Percentiles rank a stretch among this genome's conserved stretches.
These are phyloP conservation scores for Halocynthia roretzi DNA, from an alignment of 23 tunicate genomes.

Conservation along the genomic window DNA sequence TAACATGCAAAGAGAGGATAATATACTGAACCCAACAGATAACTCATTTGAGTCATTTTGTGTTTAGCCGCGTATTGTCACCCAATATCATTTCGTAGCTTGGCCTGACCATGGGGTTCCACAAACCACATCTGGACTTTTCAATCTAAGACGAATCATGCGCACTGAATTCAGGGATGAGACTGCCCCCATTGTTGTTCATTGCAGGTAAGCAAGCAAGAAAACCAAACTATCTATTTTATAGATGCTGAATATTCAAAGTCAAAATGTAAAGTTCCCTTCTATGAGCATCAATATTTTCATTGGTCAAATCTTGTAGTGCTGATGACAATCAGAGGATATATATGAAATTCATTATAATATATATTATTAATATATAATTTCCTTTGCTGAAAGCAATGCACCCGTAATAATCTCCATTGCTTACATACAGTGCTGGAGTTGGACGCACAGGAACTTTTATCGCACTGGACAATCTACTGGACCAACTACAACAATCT, in stretches of 20 bases:
- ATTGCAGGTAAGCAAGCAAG: slow-evolving; percentile 49
- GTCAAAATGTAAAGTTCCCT: background rate
- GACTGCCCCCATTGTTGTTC: slow-evolving; percentile 34
- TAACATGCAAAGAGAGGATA: no score
- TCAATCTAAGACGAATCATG: slow-evolving; percentile 45
- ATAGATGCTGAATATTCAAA: background rate
- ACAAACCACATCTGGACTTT: slow-evolving; percentile 28
- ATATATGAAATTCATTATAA: background rate
- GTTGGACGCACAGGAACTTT: slow-evolving; percentile 62
- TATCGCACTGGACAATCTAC: slow-evolving; percentile 36
- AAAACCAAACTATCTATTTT: background rate
- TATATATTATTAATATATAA: background rate
- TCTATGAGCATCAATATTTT: no score
- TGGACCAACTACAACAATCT: slow-evolving; percentile 28
- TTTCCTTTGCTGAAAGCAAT: background rate
- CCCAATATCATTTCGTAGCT: slow-evolving; percentile 31
- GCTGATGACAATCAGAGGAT: background rate
- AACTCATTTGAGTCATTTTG: background rate
- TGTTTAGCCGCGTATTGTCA: slow-evolving; percentile 3
- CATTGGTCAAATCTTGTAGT: no score
- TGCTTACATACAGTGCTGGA: slow-evolving; percentile 34
- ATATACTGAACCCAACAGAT: no score
- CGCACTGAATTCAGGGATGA: background rate
- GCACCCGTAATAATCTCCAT: background rate
- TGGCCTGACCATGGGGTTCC: slow-evolving; percentile 78